Base-by-base conservation (phyloP, 2,888 invertebrate genomes). In the Dicycla oo region DNA sequence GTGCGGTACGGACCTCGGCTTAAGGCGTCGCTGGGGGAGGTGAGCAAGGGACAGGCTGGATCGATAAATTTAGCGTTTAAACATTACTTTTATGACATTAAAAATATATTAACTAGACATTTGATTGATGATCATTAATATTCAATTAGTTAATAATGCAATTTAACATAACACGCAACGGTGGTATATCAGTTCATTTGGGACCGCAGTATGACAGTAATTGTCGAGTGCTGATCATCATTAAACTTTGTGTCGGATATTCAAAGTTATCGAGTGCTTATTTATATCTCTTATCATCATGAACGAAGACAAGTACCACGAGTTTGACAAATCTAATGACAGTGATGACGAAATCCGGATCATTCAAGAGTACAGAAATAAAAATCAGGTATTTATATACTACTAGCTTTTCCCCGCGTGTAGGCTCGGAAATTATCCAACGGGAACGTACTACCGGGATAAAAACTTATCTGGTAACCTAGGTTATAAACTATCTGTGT, bases 331-430 rank as follows among this genome's bases (percentile, higher is more conserved):
- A 11, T 82, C 83, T 1, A 82, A 85, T 82, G 88, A 89, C 20
- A 89, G 87, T 85, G 88, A 89, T 57, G 70, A 72, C 34, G 89
- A 89, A 78, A 40, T 77, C 5, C 77, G 82, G 34, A 87, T 89
- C 40, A 74, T 88, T 69, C 79, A 79, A 69, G 78, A 75, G 72
- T 86, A 68, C 61, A 84, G 83, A 62, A 73, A 63, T 3, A 69
- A 26, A 69, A 26, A 57, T 38, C 47, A 85, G 81, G 81, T 85
- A 81, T 38, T 49, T 65, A 23, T n/a, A 1, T 18, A 58, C 38
- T 26, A 30, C 8, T 30, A 30, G 1, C 11, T 61, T 3, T n/a
- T 30, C 2, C 13, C 26, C 8, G 2, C 23, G 18, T 23, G 6
- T 1, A 20, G 11, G 23, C n/a, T 23, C 3, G 23, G 58, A 23